Conservation (phyloP, 2,888 invertebrate genomes). For the Apantesis nais region DNA sequence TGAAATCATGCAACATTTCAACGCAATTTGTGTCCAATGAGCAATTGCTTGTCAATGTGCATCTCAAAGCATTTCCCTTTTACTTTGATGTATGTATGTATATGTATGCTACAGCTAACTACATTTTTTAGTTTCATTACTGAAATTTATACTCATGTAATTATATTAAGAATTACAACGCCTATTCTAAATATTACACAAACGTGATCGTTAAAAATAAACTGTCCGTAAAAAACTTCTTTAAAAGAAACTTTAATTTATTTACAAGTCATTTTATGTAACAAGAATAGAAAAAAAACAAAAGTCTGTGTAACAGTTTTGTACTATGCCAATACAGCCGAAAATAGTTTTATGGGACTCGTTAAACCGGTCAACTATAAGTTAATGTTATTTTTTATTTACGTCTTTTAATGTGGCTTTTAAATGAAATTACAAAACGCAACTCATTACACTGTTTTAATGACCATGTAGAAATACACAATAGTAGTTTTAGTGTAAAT, state of each 20-base stretch:
- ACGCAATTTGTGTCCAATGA: not conserved
- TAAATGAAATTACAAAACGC: conserved; percentile 6
- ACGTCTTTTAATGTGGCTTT: conserved; percentile 23
- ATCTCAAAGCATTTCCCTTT: not conserved
- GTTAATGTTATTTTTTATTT: conserved; percentile 35
- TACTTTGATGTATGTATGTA: not conserved
- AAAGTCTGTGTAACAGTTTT: conserved; percentile 34
- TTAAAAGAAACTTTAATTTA: conserved; percentile 25
- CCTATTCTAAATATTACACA: not conserved
- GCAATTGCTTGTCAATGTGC: not conserved
- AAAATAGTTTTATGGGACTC: conserved; percentile 68
- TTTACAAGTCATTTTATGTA: conserved; percentile 46
- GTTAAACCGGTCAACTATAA: conserved; percentile 45
- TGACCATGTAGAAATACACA: not conserved
- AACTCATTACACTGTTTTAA: conserved; percentile 10
- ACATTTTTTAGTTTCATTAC: not conserved
- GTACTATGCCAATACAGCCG: conserved; percentile 49
- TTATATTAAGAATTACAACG: not conserved
- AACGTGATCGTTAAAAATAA: not conserved
- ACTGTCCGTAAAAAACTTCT: not conserved
- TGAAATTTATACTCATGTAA: not conserved
- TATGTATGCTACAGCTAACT: not conserved
- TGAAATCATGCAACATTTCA: not conserved
- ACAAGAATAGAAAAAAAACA: conserved; percentile 31
- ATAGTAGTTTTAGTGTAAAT: not conserved